Evolutionary conservation across 2,113 vertebrate genomes (phyloP).

Genomic region (Osmerus eperlanus): DNA sequence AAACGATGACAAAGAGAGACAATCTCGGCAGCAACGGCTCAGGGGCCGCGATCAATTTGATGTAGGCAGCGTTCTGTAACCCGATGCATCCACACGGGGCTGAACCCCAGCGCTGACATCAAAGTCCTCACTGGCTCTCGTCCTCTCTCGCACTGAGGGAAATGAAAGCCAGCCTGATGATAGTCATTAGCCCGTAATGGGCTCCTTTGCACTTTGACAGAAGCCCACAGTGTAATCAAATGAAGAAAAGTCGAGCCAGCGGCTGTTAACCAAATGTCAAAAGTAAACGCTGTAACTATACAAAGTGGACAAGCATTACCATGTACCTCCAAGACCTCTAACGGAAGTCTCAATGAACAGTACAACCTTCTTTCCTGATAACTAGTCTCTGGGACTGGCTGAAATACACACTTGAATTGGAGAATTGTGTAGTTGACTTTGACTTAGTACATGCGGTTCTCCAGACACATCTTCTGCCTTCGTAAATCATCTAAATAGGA

Average conservation of each 20-base stretch:
- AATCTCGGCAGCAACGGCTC: constrained; percentile 14
- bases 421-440: too few species aligned
- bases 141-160: background rate
- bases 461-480: too few species aligned
- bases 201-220: background rate
- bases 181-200: background rate
- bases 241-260: background rate
- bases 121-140: constrained; percentile 11
- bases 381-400: too few species aligned
- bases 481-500: too few species aligned
- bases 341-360: too few species aligned
- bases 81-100: constrained; percentile 1
- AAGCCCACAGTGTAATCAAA: background rate
- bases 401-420: too few species aligned
- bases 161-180: background rate
- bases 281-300: background rate
- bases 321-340: too few species aligned
- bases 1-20: constrained; percentile 41
- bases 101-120: background rate
- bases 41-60: constrained; percentile 11
- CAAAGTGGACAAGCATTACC: constrained; percentile 1
- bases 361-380: too few species aligned
- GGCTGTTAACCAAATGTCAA: constrained; percentile 29
- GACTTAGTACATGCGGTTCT: too few species aligned
- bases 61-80: background rate